Base-by-base conservation (phyloP, 2,113 vertebrate genomes). In the Lucifuga dentata region DNA sequence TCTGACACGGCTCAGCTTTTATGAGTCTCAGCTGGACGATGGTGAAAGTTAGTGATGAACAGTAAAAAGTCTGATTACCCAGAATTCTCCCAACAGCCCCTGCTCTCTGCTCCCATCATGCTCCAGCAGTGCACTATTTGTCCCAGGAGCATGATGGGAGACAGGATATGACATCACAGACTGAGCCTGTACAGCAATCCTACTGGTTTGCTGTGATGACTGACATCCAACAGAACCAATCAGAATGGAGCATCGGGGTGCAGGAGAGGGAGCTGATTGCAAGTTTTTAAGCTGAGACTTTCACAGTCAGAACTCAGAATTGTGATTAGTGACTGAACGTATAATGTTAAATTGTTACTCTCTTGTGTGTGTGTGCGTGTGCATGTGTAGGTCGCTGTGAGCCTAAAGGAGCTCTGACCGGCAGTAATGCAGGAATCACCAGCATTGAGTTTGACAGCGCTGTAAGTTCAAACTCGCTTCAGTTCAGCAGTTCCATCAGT, bases 371-470 rank as follows among this genome's bases (percentile, higher is more conserved):
- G n/a, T n/a, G n/a, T n/a, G 19, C 23, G 12, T 61, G 16, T 65
- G 35, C 73, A 24, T 32, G 9, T 84, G 3, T 84, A 99, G 98
- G 98, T 50, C 96, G 89, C 12, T 98, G 96, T 85, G 96, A 98
- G 72, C 74, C 92, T 12, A 98, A 98, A 87, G 96, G 95, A 5
- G 89, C 96, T 12, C 90, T 99, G 16, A 95, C 95, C 0, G 97
- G 98, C 73, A 99, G 98, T 72, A 99, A 99, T 2, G 98, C 98
- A 2, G 98, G 98, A 39, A 98, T 99, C 86, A 99, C 98, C 84
- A 98, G 97, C 86, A 97, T 99, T 24, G 97, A 99, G 39, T 99
- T 99, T 21, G 98, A 99, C 86, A 97, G 95, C 53, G 92, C 96
- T 50, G 98, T 99, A 64, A 96, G 97, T 96, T 79, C 81, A 0